Percentiles rank a stretch among this genome's conserved stretches.
Conservation (phyloP, 2,797 vertebrate genomes). For the Syngnathus rostellatus region DNA sequence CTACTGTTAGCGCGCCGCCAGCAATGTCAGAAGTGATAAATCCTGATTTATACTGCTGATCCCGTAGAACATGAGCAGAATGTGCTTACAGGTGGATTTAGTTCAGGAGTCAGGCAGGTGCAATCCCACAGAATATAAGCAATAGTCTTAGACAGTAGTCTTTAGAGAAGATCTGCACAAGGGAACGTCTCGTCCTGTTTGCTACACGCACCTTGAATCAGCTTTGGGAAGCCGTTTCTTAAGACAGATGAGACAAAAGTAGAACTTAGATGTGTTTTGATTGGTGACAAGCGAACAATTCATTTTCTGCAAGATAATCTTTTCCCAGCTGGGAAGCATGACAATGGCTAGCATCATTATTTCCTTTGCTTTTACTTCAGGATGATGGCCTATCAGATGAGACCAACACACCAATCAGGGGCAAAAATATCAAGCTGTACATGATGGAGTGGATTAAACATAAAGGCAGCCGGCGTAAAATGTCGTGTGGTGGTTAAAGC, state of each 20-base stretch:
- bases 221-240: not conserved
- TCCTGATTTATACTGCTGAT: slow-evolving; percentile 8
- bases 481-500: not conserved
- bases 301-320: not conserved
- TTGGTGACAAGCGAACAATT: not conserved
- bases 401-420: not conserved
- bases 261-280: not conserved
- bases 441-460: not conserved
- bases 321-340: not conserved
- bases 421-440: not conserved
- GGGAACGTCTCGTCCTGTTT: not conserved
- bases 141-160: not conserved
- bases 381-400: not conserved
- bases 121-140: not conserved
- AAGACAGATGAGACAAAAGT: not conserved
- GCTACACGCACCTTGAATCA: not conserved
- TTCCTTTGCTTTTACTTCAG: not conserved
- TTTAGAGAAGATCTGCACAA: not conserved
- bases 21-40: slow-evolving; percentile 8
- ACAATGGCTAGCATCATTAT: not conserved
- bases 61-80: slow-evolving; percentile 5
- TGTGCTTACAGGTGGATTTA: slow-evolving; percentile 7
- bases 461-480: not conserved
- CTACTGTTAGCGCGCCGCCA: slow-evolving; percentile 1
- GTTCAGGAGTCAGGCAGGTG: slow-evolving; percentile 3